Base-by-base conservation (phyloP, 2,113 vertebrate species). In the Burhinus oedicnemus region DNA sequence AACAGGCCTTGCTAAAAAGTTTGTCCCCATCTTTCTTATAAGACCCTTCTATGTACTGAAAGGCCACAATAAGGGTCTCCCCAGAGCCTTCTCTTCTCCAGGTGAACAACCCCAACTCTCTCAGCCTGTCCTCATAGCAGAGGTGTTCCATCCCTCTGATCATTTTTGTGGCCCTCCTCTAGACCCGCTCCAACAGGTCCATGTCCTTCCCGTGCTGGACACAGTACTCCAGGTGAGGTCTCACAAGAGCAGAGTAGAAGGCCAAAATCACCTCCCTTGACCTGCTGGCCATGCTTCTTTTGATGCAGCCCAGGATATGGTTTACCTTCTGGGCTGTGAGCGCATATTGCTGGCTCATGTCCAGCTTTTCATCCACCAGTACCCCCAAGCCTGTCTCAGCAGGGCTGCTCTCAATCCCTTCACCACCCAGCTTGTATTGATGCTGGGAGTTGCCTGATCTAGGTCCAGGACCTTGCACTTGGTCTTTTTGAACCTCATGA, bases 301-400 rank as follows among this genome's bases (percentile, higher is more conserved):
- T 51, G 32, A 19, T 76, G 40, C n/a, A n/a, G n/a, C n/a, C n/a
- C n/a, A 76, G 25, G 11, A 45, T 10, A 21, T 0, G 0, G 11
- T 30, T 70, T 52, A 18, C 25, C 8, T 10, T 78, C 47, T 78
- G 32, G 29, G 45, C 27, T 81, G 58, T 0, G 1, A 62, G 16
- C 4, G 5, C 45, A 1, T 15, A 8, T 32, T 52, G 18, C 30
- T 2, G 2, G 34, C 6, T 6, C 30, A 3, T 15, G 12, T 69
- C 26, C 66, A 69, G 7, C 14, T 36, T 61, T 30, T 78, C 81
- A 40, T 2, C 15, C 27, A 32, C 23, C 25, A 42, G 19, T 21
- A 61, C 1, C 8, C 26, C 1, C 27, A 51, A 15, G 15, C 6
- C 15, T 40, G n/a, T 30, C 45, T 52, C 4, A 0, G 0, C 8